Percentiles rank a stretch among this genome's conserved stretches.
phyloP scores from a whole-genome alignment of 2,113 vertebrate species.

The Tursiops truncatus region DNA sequence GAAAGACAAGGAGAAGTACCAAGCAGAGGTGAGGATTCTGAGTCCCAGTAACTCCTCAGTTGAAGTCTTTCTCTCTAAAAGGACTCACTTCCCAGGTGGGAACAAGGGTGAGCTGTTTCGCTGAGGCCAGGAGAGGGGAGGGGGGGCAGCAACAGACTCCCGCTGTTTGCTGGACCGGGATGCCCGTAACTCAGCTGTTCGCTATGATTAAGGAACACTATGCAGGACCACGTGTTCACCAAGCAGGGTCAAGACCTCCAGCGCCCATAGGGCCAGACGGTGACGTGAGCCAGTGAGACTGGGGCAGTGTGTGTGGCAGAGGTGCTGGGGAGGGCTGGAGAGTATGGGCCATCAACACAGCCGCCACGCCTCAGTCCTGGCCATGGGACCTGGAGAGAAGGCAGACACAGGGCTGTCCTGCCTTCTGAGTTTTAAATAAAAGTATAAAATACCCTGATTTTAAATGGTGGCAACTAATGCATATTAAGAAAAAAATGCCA shows the following conservation, averaged over 20 bases:
- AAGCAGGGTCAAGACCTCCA: background rate
- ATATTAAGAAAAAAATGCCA: background rate
- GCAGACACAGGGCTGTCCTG: background rate
- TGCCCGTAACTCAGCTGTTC: background rate
- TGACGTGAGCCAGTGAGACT: background rate
- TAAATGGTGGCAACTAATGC: background rate
- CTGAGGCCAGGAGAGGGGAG: background rate
- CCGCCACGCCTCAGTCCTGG: background rate
- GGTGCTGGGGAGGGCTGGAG: background rate
- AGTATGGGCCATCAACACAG: rapidly evolving
- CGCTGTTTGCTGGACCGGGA: background rate
- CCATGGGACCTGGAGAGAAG: background rate
- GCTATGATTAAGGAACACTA: background rate
- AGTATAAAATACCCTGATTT: background rate
- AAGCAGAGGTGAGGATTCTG: background rate
- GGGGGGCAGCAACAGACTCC: background rate
- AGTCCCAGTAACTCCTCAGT: background rate
- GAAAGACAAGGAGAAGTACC: background rate
- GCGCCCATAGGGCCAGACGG: background rate
- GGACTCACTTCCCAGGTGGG: background rate
- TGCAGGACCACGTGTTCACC: background rate
- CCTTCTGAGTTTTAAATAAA: background rate
- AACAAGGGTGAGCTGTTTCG: background rate
- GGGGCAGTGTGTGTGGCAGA: too few species aligned
- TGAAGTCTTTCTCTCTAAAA: background rate